Evolutionary conservation across 2,888 invertebrate species (phyloP), one percentile per base, ranked within the genome.

Genomic region (Agrypnus murinus): DNA sequence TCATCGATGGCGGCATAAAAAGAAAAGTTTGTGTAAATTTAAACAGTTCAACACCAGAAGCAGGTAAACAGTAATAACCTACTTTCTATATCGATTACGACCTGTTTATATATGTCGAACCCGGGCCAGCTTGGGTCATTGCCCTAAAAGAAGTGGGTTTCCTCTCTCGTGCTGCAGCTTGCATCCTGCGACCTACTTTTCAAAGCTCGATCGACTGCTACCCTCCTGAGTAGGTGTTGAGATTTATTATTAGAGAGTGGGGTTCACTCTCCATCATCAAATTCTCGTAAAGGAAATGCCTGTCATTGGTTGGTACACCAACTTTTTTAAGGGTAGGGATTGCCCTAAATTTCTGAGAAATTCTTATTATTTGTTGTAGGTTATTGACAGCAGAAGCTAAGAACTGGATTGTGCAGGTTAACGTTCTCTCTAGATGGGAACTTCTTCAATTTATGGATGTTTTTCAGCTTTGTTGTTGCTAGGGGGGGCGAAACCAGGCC

Each of bases 131-230:
- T 81, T 77, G 75, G 81, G 80, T 82, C 80, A 77, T 81, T 78
- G 79, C 79, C 81, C 81, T 75, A 76, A 68, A 77, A 76, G 72
- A 65, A 75, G 60, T 74, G 68, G 67, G 69, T 68, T 70, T 73
- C 63, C 74, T 72, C 73, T n/a, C 25, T 72, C 69, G 70, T 76
- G 75, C 75, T 75, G 73, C 75, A 75, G 70, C 72, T 78, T 81
- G 81, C 80, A 81, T 80, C 81, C 80, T 76, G 81, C 81, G 84
- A 83, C 84, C 84, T 79, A 84, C 80, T 80, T 84, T 82, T 83
- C 82, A 82, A 83, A 80, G 83, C 84, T 84, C 81, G 82, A 84
- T 84, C 82, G 84, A 84, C 82, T 82, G 72, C 74, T 75, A 64
- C 59, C 71, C 72, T 67, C 59, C n/a, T n/a, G n/a, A n/a, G 68